Evolutionary conservation across 2,888 invertebrate genomes (phyloP).

Genomic region (Syrista parreyssii): DNA sequence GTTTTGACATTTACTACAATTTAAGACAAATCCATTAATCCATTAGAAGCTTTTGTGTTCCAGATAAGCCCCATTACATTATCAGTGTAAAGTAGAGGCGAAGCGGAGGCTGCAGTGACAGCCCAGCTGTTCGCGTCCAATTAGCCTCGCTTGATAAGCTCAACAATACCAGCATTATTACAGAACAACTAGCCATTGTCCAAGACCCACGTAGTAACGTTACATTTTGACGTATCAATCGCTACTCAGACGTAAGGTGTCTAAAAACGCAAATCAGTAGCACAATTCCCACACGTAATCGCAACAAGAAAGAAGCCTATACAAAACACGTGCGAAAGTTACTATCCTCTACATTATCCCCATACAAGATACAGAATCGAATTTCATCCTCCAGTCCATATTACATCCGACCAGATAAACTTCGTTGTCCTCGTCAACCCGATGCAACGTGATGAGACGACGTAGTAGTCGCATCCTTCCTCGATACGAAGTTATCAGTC

Average conservation of each 20-base stretch:
- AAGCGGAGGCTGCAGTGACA: slow-evolving; percentile 42
- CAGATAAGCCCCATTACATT: slow-evolving; percentile 61
- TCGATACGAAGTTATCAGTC: slow-evolving; percentile 58
- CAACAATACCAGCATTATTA: slow-evolving; percentile 64
- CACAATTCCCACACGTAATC: no score
- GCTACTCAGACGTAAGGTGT: slow-evolving; percentile 16
- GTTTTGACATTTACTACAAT: slow-evolving; percentile 55
- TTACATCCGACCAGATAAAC: no score
- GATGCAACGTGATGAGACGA: no score
- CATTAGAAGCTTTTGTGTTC: slow-evolving; percentile 60
- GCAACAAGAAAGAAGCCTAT: no score
- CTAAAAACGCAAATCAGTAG: no score
- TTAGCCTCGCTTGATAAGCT: slow-evolving; percentile 65
- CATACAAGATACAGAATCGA: no score
- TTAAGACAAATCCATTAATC: slow-evolving; percentile 58
- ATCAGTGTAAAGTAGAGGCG: slow-evolving; percentile 59
- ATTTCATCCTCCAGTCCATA: no score
- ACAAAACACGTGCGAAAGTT: no score
- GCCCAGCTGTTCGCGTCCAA: slow-evolving; percentile 64
- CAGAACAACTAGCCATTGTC: slow-evolving; percentile 55
- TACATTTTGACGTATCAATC: slow-evolving; percentile 51
- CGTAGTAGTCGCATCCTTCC: slow-evolving; percentile 45
- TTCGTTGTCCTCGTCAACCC: no score
- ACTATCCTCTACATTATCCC: no score
- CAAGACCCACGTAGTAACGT: slow-evolving; percentile 44